Evolutionary conservation across 30 jellyfish, hydroid and myxozoan species (phyloP), one percentile per base, ranked within the genome.

Genomic region (Aurelia aurita complex sp. Pacific): DNA sequence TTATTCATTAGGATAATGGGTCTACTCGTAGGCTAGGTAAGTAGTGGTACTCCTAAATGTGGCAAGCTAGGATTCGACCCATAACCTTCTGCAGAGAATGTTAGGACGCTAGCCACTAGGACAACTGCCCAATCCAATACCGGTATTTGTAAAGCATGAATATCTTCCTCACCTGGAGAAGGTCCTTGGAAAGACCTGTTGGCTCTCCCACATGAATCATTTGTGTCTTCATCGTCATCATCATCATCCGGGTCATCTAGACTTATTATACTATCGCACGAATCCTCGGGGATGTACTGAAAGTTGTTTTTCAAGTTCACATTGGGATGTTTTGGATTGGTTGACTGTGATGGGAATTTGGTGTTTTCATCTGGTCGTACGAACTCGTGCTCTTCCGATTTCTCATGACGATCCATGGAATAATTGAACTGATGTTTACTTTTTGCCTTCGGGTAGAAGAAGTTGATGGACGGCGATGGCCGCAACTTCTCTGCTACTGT

Each of bases 251-350:
- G 80, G 66, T 86, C 96, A 14, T 76, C 96, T 19, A 66, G n/a
- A 51, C 89, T 77, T 14, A 78, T 33, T 23, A 86, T 61, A 68
- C 96, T 86, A 86, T 86, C 96, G 67, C 96, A 86, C 23, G 96
- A 86, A 33, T 86, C 96, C 76, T 86, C 96, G 32, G 96, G 96
- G 0, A 74, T 52, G 94, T 76, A 85, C 12, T 76, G 88, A 33
- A 85, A 85, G 78, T 75, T 65, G 40, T 33, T 65, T 54, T 79
- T 35, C 51, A 76, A 18, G 81, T 23, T 65, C 19, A 34, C 63
- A 65, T 43, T 43, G 82, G 82, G 52, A 46, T 65, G 35, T 29
- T 73, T 73, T 50, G 70, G n/a, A 61, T 55, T 75, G 63, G 32
- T 53, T 14, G 14, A 46, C 57, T 46, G 57, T 46, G 57, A 46